Base-by-base conservation (phyloP, 1,140 invertebrate species). In the Drosophila sulfurigaster region DNA sequence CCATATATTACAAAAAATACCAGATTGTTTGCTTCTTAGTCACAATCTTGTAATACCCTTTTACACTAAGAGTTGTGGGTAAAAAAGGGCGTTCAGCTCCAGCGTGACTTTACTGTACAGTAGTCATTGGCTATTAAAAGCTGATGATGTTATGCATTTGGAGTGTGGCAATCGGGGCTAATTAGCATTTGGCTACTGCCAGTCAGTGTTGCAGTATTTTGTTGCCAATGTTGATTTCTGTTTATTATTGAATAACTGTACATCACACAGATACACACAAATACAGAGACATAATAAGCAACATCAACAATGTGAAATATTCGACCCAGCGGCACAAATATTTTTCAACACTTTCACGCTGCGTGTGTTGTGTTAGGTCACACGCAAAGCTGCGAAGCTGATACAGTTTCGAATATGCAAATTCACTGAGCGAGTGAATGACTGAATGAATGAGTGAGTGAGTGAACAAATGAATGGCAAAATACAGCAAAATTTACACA, bases 371-470 rank as follows among this genome's bases (percentile, higher is more conserved):
- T 49, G 35, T 64, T 64, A 64, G 62, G 62, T 64, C 62, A 64
- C 62, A 64, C 35, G 35, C 38, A 25, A 59, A 38, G 35, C 45
- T 45, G 28, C 8, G 25, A 28, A 32, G 16, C 63, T 59, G 62
- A 46, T 64, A 63, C 72, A 75, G 41, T 75, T 75, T 57, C 51
- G 28, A 48, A 62, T 70, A 75, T 75, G 72, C 46, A 75, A 75
- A 75, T 65, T 16, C 32, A 43, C 20, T 56, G 52, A 56, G 41
- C 45, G 52, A 58, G 38, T 41, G 51, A 72, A 32, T 32, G 48
- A 63, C 38, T 51, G 43, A 52, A 15, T 62, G 46, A 68, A 46
- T 52, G 60, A 30, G 2, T 20, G 20, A 20, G 16, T 38, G 62
- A 57, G 63, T 30, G 49, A 49, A 43, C 30, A 13, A 45, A 75